Evolutionary conservation across 2,113 vertebrate genomes (phyloP).

Genomic region (Forbesichthys agassizii): DNA sequence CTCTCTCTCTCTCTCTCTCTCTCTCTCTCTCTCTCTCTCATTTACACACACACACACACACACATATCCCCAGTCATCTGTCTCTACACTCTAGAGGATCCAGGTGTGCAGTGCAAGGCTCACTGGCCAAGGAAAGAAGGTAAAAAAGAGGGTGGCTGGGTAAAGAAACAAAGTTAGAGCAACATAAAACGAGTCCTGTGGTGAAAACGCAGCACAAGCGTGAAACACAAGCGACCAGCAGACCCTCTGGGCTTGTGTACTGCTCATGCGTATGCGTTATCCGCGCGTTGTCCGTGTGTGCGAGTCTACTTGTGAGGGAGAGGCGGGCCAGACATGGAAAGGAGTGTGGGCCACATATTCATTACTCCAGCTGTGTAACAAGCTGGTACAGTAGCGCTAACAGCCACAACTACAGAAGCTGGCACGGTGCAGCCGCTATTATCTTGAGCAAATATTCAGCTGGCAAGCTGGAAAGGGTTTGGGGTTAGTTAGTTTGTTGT

Average conservation of each 20-base stretch:
- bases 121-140: constrained; percentile 6
- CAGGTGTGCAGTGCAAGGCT: constrained; percentile 18
- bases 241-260: neutral
- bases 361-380: constrained; percentile 71
- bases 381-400: constrained; percentile 55
- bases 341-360: constrained; percentile 39
- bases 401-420: constrained; percentile 68
- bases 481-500: constrained; percentile 11
- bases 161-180: no score
- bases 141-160: neutral
- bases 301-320: neutral
- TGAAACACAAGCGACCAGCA: neutral
- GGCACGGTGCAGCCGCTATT: constrained; percentile 57
- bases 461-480: constrained; percentile 17
- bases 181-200: neutral
- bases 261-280: neutral
- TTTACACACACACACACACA: neutral
- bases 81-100: constrained; percentile 38
- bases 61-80: neutral
- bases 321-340: constrained; percentile 5
- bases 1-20: neutral
- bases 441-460: constrained; percentile 67
- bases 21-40: neutral
- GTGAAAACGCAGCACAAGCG: neutral
- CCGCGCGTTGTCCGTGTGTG: neutral